Conservation (phyloP, 2,113 vertebrate species). For the Candoia aspera region DNA sequence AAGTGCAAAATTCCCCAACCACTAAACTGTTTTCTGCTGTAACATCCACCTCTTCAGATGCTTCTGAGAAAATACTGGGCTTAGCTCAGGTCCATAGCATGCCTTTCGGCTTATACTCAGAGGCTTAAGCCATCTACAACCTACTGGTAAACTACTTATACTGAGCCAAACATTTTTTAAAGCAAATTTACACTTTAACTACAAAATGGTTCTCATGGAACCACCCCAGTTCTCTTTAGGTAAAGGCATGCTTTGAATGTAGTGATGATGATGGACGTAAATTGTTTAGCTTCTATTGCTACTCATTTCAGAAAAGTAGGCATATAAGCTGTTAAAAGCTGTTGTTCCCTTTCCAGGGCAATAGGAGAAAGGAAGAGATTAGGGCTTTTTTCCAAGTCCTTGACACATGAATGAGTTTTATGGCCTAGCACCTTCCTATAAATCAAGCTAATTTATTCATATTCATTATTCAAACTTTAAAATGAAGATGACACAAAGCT, state of each 20-base stretch:
- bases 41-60: constrained; percentile 51
- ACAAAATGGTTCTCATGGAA: constrained; percentile 60
- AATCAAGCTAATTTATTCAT: background rate
- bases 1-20: constrained; percentile 49
- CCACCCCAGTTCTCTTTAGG: constrained; percentile 49
- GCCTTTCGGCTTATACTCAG: constrained; percentile 67
- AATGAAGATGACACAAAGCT: background rate
- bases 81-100: constrained; percentile 61
- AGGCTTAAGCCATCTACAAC: constrained; percentile 56
- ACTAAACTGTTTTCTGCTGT: constrained; percentile 53
- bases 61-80: constrained; percentile 57
- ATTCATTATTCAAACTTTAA: background rate
- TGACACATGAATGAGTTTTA: constrained; percentile 17
- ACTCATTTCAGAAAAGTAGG: constrained; percentile 42
- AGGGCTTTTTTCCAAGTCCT: constrained; percentile 7
- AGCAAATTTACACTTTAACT: constrained; percentile 63
- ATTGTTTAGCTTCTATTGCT: constrained; percentile 50
- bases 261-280: constrained; percentile 54
- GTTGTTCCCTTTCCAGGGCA: constrained; percentile 41
- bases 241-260: constrained; percentile 53
- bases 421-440: background rate
- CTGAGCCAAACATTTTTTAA: constrained; percentile 40
- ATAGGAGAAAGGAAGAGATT: background rate
- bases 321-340: background rate
- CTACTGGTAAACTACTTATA: constrained; percentile 50